A percentile compares a stretch with the other conserved stretches of the same genome.
Conservation (phyloP, 2,888 invertebrate genomes). For the Lomographa bimaculata region DNA sequence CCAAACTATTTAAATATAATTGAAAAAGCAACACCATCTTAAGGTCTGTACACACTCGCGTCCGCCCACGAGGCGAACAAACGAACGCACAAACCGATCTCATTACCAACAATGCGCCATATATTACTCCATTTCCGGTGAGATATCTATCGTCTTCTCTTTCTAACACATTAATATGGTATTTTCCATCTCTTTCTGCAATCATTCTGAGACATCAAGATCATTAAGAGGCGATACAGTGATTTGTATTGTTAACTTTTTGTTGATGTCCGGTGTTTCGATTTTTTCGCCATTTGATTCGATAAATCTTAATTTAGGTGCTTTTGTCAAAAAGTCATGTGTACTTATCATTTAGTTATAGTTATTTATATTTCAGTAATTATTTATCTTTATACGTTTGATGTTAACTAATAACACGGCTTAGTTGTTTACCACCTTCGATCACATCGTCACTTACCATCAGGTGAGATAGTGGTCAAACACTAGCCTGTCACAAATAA, state of each 20-base stretch:
- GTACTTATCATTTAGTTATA: too few relatives aligned
- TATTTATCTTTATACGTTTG: too few relatives aligned
- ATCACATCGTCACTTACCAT: too few relatives aligned
- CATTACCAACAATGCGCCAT: conserved; percentile 82
- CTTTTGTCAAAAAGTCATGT: too few relatives aligned
- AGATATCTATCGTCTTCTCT: conserved; percentile 54
- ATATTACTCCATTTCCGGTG: conserved; percentile 80
- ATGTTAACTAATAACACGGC: too few relatives aligned
- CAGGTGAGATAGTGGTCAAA: too few relatives aligned
- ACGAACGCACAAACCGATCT: conserved; percentile 72
- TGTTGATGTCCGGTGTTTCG: conserved; percentile 26
- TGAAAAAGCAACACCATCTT: conserved; percentile 43
- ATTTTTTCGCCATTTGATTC: conserved; percentile 32
- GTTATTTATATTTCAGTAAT: too few relatives aligned
- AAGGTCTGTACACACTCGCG: conserved; percentile 38
- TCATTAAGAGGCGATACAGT: conserved; percentile 77
- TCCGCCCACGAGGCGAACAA: conserved; percentile 63
- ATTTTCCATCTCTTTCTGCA: conserved; percentile 50
- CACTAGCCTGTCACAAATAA: too few relatives aligned
- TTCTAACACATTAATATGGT: conserved; percentile 31
- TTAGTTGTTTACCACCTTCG: too few relatives aligned
- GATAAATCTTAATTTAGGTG: conserved; percentile 32
- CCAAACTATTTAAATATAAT: conserved; percentile 36
- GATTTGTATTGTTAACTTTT: conserved; percentile 60
- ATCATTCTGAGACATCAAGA: conserved; percentile 69